Evolutionary conservation across 2,113 vertebrate genomes (phyloP).

Genomic region (Archocentrus centrarchus): DNA sequence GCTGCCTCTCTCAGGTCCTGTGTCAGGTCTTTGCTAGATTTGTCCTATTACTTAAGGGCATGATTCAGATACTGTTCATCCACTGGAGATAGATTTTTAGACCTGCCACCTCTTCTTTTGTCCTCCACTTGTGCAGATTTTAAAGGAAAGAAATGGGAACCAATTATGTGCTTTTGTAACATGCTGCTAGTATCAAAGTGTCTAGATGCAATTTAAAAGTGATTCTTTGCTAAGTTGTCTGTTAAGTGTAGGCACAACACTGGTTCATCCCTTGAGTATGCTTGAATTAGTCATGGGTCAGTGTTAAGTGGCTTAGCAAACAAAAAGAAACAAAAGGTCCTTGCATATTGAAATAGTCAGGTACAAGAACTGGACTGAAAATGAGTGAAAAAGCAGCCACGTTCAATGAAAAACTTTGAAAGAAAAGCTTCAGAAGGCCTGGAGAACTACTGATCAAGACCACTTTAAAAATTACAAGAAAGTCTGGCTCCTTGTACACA

Average conservation of each 20-base stretch:
- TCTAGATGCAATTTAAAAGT: background rate
- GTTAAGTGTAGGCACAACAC: background rate
- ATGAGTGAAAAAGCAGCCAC: background rate
- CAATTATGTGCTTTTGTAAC: background rate
- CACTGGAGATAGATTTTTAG: background rate
- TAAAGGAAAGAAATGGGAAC: background rate
- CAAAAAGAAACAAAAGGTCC: background rate
- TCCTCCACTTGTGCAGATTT: background rate
- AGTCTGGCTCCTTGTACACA: background rate
- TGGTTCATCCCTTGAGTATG: background rate
- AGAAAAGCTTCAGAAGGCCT: background rate
- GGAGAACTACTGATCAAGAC: background rate
- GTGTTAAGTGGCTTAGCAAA: background rate
- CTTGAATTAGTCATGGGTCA: background rate
- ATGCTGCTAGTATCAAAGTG: background rate
- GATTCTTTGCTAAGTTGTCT: background rate
- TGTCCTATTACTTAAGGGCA: background rate
- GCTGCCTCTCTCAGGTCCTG: background rate
- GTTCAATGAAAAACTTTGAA: background rate
- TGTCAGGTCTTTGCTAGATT: rapidly evolving
- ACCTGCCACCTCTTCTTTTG: background rate
- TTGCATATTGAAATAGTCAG: background rate
- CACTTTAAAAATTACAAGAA: background rate
- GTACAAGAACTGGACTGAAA: background rate
- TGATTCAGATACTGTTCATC: background rate